A percentile compares a stretch with the other conserved stretches of the same genome.
Conservation (phyloP, 2,113 vertebrate species). For the Tachysurus fulvidraco region DNA sequence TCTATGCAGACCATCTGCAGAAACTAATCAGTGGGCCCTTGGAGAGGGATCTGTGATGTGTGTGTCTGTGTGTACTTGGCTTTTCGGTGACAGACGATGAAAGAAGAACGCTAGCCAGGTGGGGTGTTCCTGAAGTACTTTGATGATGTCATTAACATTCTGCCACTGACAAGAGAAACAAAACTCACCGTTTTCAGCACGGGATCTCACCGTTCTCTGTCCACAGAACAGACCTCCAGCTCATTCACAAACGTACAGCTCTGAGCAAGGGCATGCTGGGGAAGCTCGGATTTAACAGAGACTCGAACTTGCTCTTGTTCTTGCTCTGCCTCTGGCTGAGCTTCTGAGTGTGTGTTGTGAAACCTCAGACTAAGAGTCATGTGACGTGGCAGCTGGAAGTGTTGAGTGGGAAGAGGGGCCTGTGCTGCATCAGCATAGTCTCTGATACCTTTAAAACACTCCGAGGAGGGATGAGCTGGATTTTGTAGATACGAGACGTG, state of each 20-base stretch:
- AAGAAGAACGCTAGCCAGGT: conserved; percentile 44
- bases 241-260: conserved; percentile 26
- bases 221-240: neutral
- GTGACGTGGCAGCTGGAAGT: conserved; percentile 52
- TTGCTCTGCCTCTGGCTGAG: conserved; percentile 25
- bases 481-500: neutral
- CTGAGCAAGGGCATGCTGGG: neutral
- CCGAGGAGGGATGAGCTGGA: conserved; percentile 24
- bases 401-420: conserved; percentile 33
- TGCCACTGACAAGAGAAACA: conserved; percentile 8
- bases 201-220: neutral
- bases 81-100: conserved; percentile 28
- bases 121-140: conserved; percentile 42
- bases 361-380: conserved; percentile 38
- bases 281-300: neutral
- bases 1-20: conserved; percentile 22
- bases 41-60: conserved; percentile 11
- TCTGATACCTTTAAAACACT: conserved; percentile 49
- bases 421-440: conserved; percentile 44
- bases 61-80: conserved; percentile 17
- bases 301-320: neutral
- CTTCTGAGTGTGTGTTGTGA: conserved; percentile 35
- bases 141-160: conserved; percentile 57
- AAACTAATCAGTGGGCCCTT: conserved; percentile 17
- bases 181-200: neutral